Conservation (phyloP, 2,888 invertebrate species). For the Amphipoea lucens region DNA sequence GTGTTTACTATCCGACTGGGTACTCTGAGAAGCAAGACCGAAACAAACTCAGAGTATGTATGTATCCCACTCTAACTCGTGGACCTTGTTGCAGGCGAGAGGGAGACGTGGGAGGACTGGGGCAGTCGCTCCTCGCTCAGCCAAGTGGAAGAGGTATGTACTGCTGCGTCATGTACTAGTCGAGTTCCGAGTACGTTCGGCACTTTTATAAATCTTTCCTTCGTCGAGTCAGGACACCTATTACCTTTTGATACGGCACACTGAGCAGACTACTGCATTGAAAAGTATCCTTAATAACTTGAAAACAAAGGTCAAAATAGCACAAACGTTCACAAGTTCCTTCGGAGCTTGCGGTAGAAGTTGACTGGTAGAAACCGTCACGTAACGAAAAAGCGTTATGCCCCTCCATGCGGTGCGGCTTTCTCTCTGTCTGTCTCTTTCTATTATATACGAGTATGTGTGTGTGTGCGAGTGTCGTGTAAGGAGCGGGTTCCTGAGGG, state of each 20-base stretch:
- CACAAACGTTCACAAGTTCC: too few species aligned
- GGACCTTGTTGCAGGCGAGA: slow-evolving; percentile 75
- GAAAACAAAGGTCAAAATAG: too few species aligned
- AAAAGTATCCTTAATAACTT: too few species aligned
- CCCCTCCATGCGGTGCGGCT: too few species aligned
- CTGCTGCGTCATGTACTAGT: background rate
- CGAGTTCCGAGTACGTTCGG: background rate
- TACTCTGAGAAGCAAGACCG: background rate
- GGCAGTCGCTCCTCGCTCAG: slow-evolving; percentile 83
- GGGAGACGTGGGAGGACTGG: slow-evolving; percentile 86
- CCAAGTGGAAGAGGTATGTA: slow-evolving; percentile 83
- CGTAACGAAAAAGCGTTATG: too few species aligned
- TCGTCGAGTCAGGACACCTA: background rate
- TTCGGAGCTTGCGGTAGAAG: too few species aligned
- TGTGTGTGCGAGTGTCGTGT: too few species aligned
- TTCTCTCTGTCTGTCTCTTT: too few species aligned
- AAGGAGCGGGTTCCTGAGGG: too few species aligned
- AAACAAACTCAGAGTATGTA: background rate
- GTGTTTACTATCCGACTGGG: background rate
- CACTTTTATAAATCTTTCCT: background rate
- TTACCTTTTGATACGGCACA: background rate
- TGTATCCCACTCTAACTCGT: background rate
- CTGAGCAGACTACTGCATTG: too few species aligned
- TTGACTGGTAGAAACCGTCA: too few species aligned
- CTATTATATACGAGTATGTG: too few species aligned